A percentile compares a stretch with the other conserved stretches of the same genome.
phyloP scores from a whole-genome alignment of 2,113 vertebrate species.

The Platichthys flesus region DNA sequence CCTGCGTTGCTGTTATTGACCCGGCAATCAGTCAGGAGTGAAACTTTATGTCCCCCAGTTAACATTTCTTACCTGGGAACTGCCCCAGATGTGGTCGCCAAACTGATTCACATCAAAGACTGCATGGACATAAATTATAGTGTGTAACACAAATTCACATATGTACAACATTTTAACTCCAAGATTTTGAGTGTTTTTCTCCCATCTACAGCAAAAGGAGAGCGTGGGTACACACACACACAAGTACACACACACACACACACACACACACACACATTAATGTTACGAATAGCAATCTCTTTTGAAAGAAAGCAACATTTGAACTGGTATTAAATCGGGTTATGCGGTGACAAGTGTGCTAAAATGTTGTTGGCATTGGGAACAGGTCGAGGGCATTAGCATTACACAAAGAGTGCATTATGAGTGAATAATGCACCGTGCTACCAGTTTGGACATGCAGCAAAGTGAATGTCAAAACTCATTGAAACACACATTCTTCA shows the following conservation, averaged over 20 bases:
- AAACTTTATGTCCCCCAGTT: conserved; percentile 51
- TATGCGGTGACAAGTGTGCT: conserved; percentile 69
- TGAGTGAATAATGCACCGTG: conserved; percentile 90
- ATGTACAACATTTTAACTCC: not conserved
- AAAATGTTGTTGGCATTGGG: conserved; percentile 72
- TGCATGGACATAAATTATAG: conserved; percentile 13
- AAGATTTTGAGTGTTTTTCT: not conserved
- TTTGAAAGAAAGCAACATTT: conserved; percentile 45
- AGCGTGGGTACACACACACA: not conserved
- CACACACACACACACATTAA: conserved; percentile 1
- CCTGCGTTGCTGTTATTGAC: conserved; percentile 47
- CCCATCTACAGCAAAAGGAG: not conserved
- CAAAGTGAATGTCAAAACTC: conserved; percentile 94
- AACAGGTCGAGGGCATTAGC: conserved; percentile 83
- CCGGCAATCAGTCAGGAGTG: conserved; percentile 48
- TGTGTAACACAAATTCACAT: conserved; percentile 12
- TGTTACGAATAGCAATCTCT: conserved; percentile 24
- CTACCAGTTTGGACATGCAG: conserved; percentile 91
- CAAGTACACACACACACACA: not conserved
- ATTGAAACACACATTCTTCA: conserved; percentile 92
- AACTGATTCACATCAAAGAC: conserved; percentile 5
- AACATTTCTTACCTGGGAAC: conserved; percentile 48
- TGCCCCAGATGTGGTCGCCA: conserved; percentile 11
- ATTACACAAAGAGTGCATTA: conserved; percentile 86
- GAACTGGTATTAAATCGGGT: conserved; percentile 64